Evolutionary conservation across 2,797 vertebrate species (phyloP).

Genomic region (Kryptolebias ocellatus): DNA sequence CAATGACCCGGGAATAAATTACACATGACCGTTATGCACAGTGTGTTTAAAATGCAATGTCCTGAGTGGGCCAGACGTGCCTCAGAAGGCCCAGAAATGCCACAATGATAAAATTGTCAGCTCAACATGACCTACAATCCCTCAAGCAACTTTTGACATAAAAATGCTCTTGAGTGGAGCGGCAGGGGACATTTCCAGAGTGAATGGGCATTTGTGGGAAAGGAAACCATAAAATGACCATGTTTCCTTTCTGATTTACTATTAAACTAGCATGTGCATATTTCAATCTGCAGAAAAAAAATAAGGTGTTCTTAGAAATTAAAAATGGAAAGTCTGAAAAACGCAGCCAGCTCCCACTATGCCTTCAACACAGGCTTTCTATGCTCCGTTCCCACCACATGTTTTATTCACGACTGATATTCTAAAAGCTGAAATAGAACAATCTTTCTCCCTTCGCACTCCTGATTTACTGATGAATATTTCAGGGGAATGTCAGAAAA

Average conservation of each 20-base stretch:
- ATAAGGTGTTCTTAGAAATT: constrained; percentile 79
- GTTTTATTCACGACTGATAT: constrained; percentile 79
- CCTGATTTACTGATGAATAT: constrained; percentile 81
- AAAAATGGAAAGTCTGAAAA: constrained; percentile 79
- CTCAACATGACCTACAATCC: constrained; percentile 47
- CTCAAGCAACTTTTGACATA: constrained; percentile 65
- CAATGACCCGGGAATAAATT: constrained; percentile 55
- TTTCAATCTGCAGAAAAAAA: constrained; percentile 48
- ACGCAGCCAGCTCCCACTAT: constrained; percentile 71
- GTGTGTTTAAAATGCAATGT: constrained; percentile 36
- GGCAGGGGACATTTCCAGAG: constrained; percentile 51
- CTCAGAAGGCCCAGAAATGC: constrained; percentile 33
- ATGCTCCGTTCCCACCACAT: constrained; percentile 68
- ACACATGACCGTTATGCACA: constrained; percentile 44
- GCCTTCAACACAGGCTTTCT: constrained; percentile 61
- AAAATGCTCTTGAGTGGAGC: constrained; percentile 58
- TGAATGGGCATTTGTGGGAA: constrained; percentile 73
- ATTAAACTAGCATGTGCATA: constrained; percentile 43
- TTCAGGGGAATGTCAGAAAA: constrained; percentile 74
- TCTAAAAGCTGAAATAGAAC: constrained; percentile 81
- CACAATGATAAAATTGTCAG: constrained; percentile 27
- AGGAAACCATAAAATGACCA: constrained; percentile 72
- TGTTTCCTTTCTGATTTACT: constrained; percentile 58
- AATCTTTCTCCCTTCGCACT: constrained; percentile 73
- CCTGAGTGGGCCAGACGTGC: constrained; percentile 5